Base-by-base conservation (phyloP, 2,797 vertebrate species). In the Psittacula derbiana region DNA sequence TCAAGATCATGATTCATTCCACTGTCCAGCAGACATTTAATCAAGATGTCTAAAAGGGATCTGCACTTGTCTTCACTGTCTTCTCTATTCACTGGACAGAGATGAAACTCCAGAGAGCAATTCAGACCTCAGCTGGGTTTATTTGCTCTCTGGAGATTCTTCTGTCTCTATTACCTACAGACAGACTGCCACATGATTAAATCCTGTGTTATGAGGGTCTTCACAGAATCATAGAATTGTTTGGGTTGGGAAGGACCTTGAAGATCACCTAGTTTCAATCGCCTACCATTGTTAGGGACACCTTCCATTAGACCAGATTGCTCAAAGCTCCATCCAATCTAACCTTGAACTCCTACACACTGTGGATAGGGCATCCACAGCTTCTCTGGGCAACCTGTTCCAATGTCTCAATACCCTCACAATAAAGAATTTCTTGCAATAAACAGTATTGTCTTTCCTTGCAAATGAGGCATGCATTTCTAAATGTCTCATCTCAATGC, bases 71-170 rank as follows among this genome's bases (percentile, higher is more conserved):
- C 64, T 80, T 53, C 74, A 74, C 40, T 52, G 12, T 55, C 76
- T 88, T 46, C 76, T 90, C 53, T 8, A 86, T 78, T 33, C 58
- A n/a, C 38, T 30, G 30, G 49, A 65, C 58, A 81, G 36, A 78
- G 57, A 44, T 20, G 44, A 61, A 93, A 72, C 41, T 64, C 53
- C 57, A 74, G 80, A 71, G 38, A 83, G 23, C 27, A 86, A 69
- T 49, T 93, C 31, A n/a, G 44, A 36, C 64, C 82, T 84, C 80
- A 79, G 53, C 49, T 71, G 70, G 36, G 49, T 23, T 90, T 38
- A 15, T 7, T 49, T 74, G 19, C 8, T 90, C 53, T 88, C 46
- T 79, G 36, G 12, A 83, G 11, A 14, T 65, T 74, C 62, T 79
- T 81, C 38, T 49, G 43, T 25, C 58, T 67, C 41, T 52, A 0